Evolutionary conservation across 2,113 vertebrate species (phyloP), one percentile per base, ranked within the genome.

Genomic region (Acanthisitta chloris): DNA sequence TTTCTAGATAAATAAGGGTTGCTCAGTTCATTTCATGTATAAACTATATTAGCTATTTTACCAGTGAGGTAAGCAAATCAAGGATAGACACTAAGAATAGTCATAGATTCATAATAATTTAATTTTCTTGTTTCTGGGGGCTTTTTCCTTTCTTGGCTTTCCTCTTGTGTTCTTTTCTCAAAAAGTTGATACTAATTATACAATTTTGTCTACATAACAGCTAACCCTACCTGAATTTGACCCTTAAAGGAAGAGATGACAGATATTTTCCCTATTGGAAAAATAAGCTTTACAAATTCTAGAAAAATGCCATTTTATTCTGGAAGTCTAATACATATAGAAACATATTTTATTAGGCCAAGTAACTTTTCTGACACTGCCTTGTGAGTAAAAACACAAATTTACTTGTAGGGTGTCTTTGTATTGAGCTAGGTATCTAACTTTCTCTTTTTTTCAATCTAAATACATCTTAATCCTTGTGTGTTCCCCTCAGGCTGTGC

Each of bases 401-500:
- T 46, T 38, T 81, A 16, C 14, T 54, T 48, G 23, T 7, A 67
- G 8, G 3, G 8, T 82, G 25, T 59, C 40, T 74, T 74, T 67
- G 12, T 34, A 52, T 29, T 45, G 19, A 77, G 15, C 3, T 57
- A 61, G 26, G 14, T 34, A 92, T 43, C 2, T 1, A 7, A n/a
- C 14, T 67, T 59, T 51, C 24, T 88, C 23, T 40, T 55, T 91
- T 80, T 86, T 86, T 94, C 92, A 90, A 54, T 82, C 92, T 96
- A 96, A 96, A 95, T 93, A 38, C 51, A 52, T 90, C 81, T 89
- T 87, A 92, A 94, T 88, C 23, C 7, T 87, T 89, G 94, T 88
- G 25, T 59, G 86, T 36, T 97, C 64, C 61, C 52, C 79, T 62
- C 31, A 96, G 72, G 43, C 72, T 91, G 25, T 61, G 65, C 65